Evolutionary conservation across 2,888 invertebrate species (phyloP), one percentile per base, ranked within the genome.

Genomic region (Lordiphosa andalusiaca): DNA sequence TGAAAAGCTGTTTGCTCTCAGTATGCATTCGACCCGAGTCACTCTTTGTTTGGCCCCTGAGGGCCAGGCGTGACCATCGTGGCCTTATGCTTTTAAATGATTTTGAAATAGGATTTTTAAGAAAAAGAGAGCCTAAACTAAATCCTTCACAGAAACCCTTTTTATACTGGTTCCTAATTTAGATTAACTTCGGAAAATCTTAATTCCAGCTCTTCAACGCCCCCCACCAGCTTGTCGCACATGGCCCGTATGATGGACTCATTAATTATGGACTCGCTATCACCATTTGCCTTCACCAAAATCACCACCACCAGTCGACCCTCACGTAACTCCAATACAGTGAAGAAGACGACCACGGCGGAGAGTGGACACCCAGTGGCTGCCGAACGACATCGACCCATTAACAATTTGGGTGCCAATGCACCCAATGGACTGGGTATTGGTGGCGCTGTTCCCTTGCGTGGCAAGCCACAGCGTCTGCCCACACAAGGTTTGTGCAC

Each of bases 201-300:
- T 25, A 7, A 3, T 56, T 60, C 6, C 49, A 92, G 93, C 78
- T 91, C 92, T 36, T 78, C 89, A 47, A 90, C 92, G 44, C 90
- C 92, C 51, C 90, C 92, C 10, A 88, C 88, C 41, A 90, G 90
- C 40, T 91, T 93, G 67, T 93, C 93, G 75, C 93, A 93, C 76
- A 92, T 94, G 92, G 93, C 94, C 48, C 90, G 93, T 49, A 93
- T 94, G 93, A 94, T 94, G 94, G 94, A 94, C 84, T 92, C 93
- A 2, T 90, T 94, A 86, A 92, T 93, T 88, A 89, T 92, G 56
- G 93, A 94, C 74, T 92, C 93, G 55, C 90, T 93, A 70, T 92
- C 93, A 67, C 93, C 93, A 23, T 93, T 92, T 80, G 91, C 92
- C 38, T 93, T 92, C 85, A 93, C 93, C 30, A 91, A 92, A 84